These are phyloP conservation scores for Gadus chalcogrammus DNA, from an alignment of 2,113 vertebrate species.

Conservation along the genomic window DNA sequence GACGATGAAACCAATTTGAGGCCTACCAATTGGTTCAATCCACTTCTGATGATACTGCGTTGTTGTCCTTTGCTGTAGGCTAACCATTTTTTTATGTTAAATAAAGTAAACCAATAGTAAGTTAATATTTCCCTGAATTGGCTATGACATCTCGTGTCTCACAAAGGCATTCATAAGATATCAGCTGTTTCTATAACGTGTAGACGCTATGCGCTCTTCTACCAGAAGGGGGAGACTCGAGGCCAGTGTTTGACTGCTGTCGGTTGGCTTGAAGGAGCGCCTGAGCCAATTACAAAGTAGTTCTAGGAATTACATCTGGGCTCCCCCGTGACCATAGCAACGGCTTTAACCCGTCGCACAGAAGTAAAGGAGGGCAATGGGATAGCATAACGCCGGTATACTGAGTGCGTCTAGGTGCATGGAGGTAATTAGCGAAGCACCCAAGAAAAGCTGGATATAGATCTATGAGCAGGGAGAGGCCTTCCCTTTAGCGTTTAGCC, in stretches of 20 bases:
- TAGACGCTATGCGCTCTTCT: constrained; percentile 1
- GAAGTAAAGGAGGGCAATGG: neutral
- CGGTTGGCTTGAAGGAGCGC: neutral
- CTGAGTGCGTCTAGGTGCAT: neutral
- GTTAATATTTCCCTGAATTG: too few species aligned
- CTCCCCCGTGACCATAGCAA: constrained; percentile 65
- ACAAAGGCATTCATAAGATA: too few species aligned
- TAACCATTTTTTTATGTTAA: too few species aligned
- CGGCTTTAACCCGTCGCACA: constrained; percentile 65
- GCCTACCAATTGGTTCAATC: too few species aligned
- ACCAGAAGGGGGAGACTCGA: constrained; percentile 52
- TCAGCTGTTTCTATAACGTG: too few species aligned
- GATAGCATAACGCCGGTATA: neutral
- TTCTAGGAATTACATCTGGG: constrained; percentile 60
- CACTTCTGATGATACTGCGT: too few species aligned
- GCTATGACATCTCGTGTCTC: too few species aligned
- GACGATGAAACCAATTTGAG: too few species aligned
- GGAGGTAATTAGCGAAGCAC: neutral
- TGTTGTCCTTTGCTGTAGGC: too few species aligned
- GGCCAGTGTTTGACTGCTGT: constrained; percentile 12
- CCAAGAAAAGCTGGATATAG: neutral
- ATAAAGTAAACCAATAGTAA: too few species aligned
- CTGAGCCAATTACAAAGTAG: constrained; percentile 51
- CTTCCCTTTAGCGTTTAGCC: too few species aligned
- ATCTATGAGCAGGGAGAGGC: too few species aligned